phyloP scores from a whole-genome alignment of 2,888 invertebrate genomes.

The Hydraecia micacea region DNA sequence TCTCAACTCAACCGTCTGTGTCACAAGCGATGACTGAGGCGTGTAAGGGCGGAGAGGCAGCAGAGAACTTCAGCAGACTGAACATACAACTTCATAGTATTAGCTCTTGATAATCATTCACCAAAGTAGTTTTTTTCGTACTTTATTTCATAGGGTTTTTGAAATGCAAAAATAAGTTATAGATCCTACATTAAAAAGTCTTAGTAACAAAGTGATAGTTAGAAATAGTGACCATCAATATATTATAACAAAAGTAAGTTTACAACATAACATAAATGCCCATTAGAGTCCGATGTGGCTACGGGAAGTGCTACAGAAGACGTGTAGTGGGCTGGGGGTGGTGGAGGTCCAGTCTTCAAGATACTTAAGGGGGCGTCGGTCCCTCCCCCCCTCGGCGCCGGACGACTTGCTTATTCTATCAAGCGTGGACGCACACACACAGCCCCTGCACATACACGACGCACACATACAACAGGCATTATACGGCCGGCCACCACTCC shows the following conservation, averaged over 20 bases:
- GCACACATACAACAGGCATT: constrained; percentile 84
- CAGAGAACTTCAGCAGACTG: background rate
- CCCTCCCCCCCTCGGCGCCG: constrained; percentile 81
- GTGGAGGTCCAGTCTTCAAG: constrained; percentile 89
- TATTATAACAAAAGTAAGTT: constrained; percentile 68
- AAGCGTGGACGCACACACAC: constrained; percentile 87
- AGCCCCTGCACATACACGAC: constrained; percentile 73
- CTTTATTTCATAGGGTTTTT: background rate
- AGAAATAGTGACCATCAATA: constrained; percentile 33
- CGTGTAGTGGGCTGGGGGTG: constrained; percentile 87
- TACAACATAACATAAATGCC: constrained; percentile 85
- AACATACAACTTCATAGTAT: background rate
- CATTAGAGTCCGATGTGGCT: constrained; percentile 87
- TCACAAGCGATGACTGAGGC: background rate
- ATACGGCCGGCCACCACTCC: constrained; percentile 90
- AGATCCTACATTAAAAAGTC: background rate
- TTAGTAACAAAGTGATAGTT: background rate
- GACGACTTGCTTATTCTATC: constrained; percentile 91
- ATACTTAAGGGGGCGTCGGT: constrained; percentile 82
- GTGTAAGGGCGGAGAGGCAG: background rate
- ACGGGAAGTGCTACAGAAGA: constrained; percentile 88
- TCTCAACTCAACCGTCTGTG: background rate
- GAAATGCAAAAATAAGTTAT: background rate
- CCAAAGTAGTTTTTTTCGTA: background rate
- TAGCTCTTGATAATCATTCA: background rate